These are phyloP conservation scores for Antitype chi DNA, from an alignment of 2,888 invertebrate genomes.

Conservation along the genomic window DNA sequence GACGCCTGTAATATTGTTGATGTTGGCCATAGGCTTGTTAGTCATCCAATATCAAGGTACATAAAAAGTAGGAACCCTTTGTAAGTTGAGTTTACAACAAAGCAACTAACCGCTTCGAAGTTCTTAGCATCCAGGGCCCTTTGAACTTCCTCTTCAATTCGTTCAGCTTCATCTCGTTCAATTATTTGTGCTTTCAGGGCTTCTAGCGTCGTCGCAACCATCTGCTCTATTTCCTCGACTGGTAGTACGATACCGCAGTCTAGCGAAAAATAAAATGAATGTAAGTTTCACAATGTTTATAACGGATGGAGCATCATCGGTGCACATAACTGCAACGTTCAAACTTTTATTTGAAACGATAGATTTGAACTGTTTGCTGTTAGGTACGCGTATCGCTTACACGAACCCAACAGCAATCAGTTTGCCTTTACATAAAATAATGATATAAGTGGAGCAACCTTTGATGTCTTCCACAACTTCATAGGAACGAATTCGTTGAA, in stretches of 20 bases:
- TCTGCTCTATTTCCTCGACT: slow-evolving; percentile 72
- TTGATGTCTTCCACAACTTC: slow-evolving; percentile 80
- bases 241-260: slow-evolving; percentile 80
- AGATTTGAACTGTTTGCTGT: background rate
- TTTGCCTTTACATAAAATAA: background rate
- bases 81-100: background rate
- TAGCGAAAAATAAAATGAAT: slow-evolving; percentile 48
- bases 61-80: background rate
- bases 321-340: background rate
- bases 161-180: slow-evolving; percentile 72
- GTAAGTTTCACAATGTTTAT: background rate
- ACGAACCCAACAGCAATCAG: background rate
- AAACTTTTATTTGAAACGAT: background rate
- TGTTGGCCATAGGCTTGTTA: background rate
- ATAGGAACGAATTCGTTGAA: slow-evolving; percentile 73
- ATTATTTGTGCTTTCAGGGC: slow-evolving; percentile 82
- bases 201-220: slow-evolving; percentile 75
- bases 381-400: too few species aligned
- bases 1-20: background rate
- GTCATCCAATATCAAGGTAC: background rate
- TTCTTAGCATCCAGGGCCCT: slow-evolving; percentile 63
- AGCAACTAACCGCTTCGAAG: slow-evolving; percentile 38
- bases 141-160: slow-evolving; percentile 74
- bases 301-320: background rate
- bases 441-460: slow-evolving; percentile 71